Base-by-base conservation (phyloP, 2,113 vertebrate genomes). In the Pterocles orientalis region DNA sequence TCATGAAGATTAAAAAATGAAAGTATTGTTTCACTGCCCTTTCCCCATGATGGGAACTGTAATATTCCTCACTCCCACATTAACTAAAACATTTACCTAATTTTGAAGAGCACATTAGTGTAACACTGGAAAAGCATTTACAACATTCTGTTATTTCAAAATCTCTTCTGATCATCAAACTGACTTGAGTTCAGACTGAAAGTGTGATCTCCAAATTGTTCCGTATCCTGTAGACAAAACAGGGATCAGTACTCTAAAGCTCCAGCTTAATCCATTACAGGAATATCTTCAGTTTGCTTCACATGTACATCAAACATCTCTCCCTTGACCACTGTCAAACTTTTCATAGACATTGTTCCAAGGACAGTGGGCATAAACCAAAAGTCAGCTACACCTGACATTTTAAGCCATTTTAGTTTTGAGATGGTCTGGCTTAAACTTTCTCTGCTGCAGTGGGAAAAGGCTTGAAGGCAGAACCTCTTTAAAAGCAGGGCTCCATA, bases 21-120 rank as follows among this genome's bases (percentile, higher is more conserved):
- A 7, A 8, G 39, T 39, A 8, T 25, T 16, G 14, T 7, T 92
- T 86, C 56, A 75, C 54, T 65, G 68, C 4, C 31, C 39, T 80
- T 77, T 82, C 33, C 10, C 24, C 43, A 45, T 25, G 29, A 14
- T 14, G 7, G 16, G 7, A 88, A 62, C 24, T 48, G n/a, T 1
- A 76, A 45, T 18, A 65, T 57, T 69, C 7, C 31, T 21, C 24
- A 11, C 8, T 16, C 4, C 5, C 0, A 0, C 12, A 41, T 39
- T 54, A 77, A 56, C 36, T 57, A 66, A 92, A 80, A 26, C 10
- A 53, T 77, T 18, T 34, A 64, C 29, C 5, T 18, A 15, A 5
- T 77, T 87, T 12, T 43, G 48, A 82, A 79, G 31, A 88, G 33
- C 13, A 25, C 19, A n/a, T 10, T 20, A 62, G 24, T 4, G 0